These are phyloP conservation scores for Drosophila simulans DNA, from an alignment of 1,140 invertebrate genomes.

Conservation along the genomic window DNA sequence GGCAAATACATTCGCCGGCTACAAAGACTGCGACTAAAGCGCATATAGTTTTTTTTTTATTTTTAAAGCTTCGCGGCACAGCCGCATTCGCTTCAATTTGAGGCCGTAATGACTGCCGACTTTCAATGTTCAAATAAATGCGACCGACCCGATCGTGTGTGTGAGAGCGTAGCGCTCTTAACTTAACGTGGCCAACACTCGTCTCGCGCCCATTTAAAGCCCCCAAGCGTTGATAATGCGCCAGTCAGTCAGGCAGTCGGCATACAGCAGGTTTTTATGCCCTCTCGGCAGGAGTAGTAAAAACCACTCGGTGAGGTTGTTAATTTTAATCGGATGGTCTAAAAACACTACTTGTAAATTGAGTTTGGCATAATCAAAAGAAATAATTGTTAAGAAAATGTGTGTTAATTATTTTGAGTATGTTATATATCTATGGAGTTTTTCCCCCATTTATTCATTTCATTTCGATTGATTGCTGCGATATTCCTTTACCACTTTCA, in stretches of 20 bases:
- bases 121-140: conserved; percentile 82
- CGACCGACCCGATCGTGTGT: conserved; percentile 52
- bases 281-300: conserved; percentile 4
- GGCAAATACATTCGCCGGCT: conserved; percentile 53
- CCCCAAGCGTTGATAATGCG: conserved; percentile 79
- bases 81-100: conserved; percentile 70
- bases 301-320: not conserved
- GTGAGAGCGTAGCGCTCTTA: conserved; percentile 61
- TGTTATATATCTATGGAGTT: too few species aligned
- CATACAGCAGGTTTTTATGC: conserved; percentile 70
- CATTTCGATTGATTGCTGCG: too few species aligned
- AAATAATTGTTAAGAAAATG: not conserved
- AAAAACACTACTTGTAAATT: not conserved
- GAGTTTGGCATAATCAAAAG: not conserved
- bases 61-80: conserved; percentile 41
- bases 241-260: conserved; percentile 57
- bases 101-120: conserved; percentile 77
- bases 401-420: too few species aligned
- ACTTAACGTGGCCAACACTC: conserved; percentile 52
- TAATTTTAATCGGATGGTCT: not conserved
- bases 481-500: not conserved
- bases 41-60: conserved; percentile 25
- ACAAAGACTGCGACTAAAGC: conserved; percentile 55
- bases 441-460: too few species aligned
- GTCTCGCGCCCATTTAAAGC: conserved; percentile 76